Percentiles rank a stretch among this genome's conserved stretches.
Evolutionary conservation across 1,140 invertebrate genomes (phyloP).

Genomic region (Drosophila arizonae): DNA sequence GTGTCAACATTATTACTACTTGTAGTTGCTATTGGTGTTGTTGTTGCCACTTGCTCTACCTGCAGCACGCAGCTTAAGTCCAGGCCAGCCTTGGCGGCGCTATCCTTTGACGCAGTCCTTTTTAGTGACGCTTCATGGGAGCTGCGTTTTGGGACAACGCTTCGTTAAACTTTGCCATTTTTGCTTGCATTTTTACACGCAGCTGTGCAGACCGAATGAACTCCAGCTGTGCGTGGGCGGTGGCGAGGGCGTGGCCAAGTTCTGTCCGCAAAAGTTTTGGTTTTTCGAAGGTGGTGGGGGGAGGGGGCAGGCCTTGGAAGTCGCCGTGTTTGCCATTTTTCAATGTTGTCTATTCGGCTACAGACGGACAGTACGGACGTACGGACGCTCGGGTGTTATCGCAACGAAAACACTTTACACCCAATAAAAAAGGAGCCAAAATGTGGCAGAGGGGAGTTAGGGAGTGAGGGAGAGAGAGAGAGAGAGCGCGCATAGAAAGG

Average conservation of each 20-base stretch:
- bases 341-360: constrained; percentile 43
- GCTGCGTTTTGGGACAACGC: constrained; percentile 53
- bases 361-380: constrained; percentile 1
- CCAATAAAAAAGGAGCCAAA: constrained; percentile 52
- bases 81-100: constrained; percentile 16
- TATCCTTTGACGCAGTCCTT: constrained; percentile 62
- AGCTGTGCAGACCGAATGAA: constrained; percentile 16
- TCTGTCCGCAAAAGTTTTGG: constrained; percentile 40
- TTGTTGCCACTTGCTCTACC: not conserved
- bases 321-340: constrained; percentile 47
- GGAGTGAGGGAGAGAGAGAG: not conserved
- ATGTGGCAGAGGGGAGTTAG: not conserved
- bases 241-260: not conserved
- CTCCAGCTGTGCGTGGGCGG: not conserved
- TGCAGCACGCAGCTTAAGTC: constrained; percentile 18
- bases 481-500: no score
- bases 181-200: constrained; percentile 56
- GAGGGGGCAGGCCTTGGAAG: no score
- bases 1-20: no score
- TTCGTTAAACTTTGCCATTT: constrained; percentile 62
- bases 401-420: constrained; percentile 68
- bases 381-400: constrained; percentile 43
- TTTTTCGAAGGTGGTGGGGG: constrained; percentile 10
- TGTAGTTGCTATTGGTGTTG: not conserved
- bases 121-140: constrained; percentile 58